phyloP scores from a whole-genome alignment of 2,797 vertebrate species.

The Acipenser oxyrinchus region DNA sequence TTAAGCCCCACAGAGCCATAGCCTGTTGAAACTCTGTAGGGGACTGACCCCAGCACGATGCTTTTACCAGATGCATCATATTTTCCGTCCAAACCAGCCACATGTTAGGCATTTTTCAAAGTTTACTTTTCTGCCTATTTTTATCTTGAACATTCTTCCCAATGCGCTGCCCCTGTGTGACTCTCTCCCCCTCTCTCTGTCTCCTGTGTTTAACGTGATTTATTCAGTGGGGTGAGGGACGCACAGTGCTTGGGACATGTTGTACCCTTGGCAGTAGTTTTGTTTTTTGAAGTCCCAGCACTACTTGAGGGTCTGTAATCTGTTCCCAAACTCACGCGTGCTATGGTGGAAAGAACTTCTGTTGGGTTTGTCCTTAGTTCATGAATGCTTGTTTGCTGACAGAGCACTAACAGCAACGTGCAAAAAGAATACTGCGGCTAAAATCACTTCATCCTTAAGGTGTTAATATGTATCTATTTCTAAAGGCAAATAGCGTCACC shows the following conservation, averaged over 20 bases:
- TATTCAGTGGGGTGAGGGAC: slow-evolving; percentile 41
- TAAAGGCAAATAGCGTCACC: no score
- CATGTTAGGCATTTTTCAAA: slow-evolving; percentile 41
- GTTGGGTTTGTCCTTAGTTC: no score
- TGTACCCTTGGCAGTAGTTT: not conserved
- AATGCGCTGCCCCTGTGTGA: slow-evolving; percentile 53
- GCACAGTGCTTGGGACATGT: slow-evolving; percentile 41
- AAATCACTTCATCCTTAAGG: no score
- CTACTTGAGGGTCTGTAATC: no score
- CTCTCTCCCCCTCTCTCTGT: slow-evolving; percentile 37
- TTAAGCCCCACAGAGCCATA: not conserved
- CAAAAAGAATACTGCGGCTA: no score
- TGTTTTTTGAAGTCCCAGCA: no score
- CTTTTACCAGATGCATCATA: slow-evolving; percentile 75
- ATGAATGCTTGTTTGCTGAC: no score
- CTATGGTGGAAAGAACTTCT: no score
- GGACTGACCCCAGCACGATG: slow-evolving; percentile 58
- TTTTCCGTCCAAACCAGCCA: slow-evolving; percentile 41
- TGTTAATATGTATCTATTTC: no score
- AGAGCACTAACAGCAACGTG: no score
- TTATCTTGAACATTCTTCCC: slow-evolving; percentile 63
- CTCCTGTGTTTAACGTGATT: slow-evolving; percentile 28
- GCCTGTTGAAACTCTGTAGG: not conserved
- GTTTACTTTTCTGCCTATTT: slow-evolving; percentile 47
- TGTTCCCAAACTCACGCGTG: no score